Evolutionary conservation across 2,888 invertebrate genomes (phyloP).

Genomic region (Limnephilus lunatus): DNA sequence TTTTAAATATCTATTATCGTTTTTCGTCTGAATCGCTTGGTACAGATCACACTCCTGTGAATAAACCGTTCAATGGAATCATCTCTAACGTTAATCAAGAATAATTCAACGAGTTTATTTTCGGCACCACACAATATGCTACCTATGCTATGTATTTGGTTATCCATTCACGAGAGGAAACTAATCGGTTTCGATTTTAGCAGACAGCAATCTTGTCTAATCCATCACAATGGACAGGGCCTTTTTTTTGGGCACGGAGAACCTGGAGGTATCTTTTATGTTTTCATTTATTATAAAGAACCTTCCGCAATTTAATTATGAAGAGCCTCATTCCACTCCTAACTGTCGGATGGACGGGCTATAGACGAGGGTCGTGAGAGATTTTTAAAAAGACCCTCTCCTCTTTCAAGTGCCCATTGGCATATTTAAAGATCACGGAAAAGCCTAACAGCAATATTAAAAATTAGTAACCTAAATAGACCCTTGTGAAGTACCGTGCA

Average conservation of each 20-base stretch:
- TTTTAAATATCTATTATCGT: neutral
- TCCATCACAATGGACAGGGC: neutral
- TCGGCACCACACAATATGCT: neutral
- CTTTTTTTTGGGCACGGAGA: neutral
- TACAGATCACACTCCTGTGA: neutral
- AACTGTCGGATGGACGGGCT: conserved; percentile 16
- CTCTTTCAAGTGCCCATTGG: conserved; percentile 3
- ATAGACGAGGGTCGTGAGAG: neutral
- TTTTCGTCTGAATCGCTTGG: neutral
- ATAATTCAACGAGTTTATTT: neutral
- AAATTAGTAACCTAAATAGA: neutral
- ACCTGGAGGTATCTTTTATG: conserved; percentile 55
- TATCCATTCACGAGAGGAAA: neutral
- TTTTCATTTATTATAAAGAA: conserved; percentile 60
- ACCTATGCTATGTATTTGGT: neutral
- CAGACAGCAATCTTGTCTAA: neutral
- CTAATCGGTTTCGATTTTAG: neutral
- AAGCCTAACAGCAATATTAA: neutral
- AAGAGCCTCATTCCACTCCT: conserved; percentile 49
- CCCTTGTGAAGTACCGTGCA: neutral
- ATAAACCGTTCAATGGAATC: neutral
- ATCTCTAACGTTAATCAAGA: neutral
- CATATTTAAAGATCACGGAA: conserved; percentile 7
- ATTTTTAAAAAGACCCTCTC: conserved; percentile 29
- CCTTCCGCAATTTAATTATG: conserved; percentile 62